Conservation (phyloP, 2,797 vertebrate species). For the Adelosebastes latens region DNA sequence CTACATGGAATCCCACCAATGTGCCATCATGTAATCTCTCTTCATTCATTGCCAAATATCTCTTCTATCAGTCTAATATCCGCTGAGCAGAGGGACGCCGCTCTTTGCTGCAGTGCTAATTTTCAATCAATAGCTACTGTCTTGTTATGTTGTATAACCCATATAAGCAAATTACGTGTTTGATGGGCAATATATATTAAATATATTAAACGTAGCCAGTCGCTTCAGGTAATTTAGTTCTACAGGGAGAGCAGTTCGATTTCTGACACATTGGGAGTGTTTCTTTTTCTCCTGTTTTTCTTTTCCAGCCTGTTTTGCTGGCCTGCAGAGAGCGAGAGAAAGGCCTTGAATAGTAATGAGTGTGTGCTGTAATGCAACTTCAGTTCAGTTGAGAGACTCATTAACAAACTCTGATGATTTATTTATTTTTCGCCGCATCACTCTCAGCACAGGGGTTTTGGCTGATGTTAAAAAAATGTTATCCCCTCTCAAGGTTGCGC, state of each 20-base stretch:
- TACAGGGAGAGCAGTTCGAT: slow-evolving; percentile 51
- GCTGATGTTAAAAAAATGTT: slow-evolving; percentile 36
- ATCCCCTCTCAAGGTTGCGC: slow-evolving; percentile 70
- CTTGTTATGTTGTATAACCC: slow-evolving; percentile 34
- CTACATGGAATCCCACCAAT: neutral
- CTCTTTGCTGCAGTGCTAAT: slow-evolving; percentile 54
- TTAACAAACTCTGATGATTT: slow-evolving; percentile 53
- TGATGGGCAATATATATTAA: slow-evolving; percentile 37
- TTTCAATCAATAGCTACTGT: slow-evolving; percentile 62
- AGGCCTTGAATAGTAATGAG: slow-evolving; percentile 64
- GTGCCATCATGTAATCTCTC: neutral
- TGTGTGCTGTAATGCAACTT: slow-evolving; percentile 46
- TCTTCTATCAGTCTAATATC: slow-evolving; percentile 49
- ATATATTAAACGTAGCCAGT: slow-evolving; percentile 41
- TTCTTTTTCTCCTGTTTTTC: slow-evolving; percentile 27
- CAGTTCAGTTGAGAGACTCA: slow-evolving; percentile 56
- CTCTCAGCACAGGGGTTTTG: slow-evolving; percentile 38
- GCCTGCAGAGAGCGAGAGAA: slow-evolving; percentile 32
- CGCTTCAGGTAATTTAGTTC: slow-evolving; percentile 57
- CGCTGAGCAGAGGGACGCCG: slow-evolving; percentile 34
- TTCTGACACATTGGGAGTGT: slow-evolving; percentile 47
- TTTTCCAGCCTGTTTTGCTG: slow-evolving; percentile 29
- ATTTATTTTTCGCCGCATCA: slow-evolving; percentile 31
- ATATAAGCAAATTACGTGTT: slow-evolving; percentile 52
- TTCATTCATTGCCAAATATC: slow-evolving; percentile 43